Evolutionary conservation across 2,888 invertebrate species (phyloP), one percentile per base, ranked within the genome.

Genomic region (Acanthosoma haemorrhoidale): DNA sequence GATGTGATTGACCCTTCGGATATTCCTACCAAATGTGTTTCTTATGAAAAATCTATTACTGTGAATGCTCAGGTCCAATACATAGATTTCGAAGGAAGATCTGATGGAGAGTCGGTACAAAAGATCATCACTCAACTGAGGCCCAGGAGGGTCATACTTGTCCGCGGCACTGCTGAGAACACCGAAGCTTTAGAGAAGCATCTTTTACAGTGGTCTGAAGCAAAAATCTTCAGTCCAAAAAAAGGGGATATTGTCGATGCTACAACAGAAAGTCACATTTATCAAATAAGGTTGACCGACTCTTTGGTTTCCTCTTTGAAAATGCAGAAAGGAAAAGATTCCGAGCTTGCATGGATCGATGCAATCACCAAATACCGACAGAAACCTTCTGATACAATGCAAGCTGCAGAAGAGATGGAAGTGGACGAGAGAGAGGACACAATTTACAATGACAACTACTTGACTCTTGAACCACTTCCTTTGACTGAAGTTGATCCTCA

Each of bases 241-340:
- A 84, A 85, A 69, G 91, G 92, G 0, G 96, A 97, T 76, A 84
- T 87, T 0, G 87, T 99, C 3, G 98, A 99, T 80, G 97, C 94
- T 0, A 98, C 99, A 0, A 96, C 96, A 0, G 98, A 99, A 81
- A 94, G 95, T 0, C 94, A 97, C 77, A 99, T 99, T 76, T 98
- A 96, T 80, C 98, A 98, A 60, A 73, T 96, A 73, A 89, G 93
- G 68, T 83, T 97, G 51, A 94, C 94, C 2, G 97, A 97, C 81
- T 90, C 93, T 4, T 82, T 97, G 72, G 91, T 97, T 74, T 91
- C 93, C 1, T 89, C 91, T 8, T 80, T 98, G 70, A 85, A 88
- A 73, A 95, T 97, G 83, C 89, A 92, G 73, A 88, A 88, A 77
- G 89, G 89, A 1, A 88, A 90, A 75, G 94, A 94, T 77, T 89